These are phyloP conservation scores for Oncorhynchus clarkii DNA, from an alignment of 2,113 vertebrate genomes.

Conservation along the genomic window DNA sequence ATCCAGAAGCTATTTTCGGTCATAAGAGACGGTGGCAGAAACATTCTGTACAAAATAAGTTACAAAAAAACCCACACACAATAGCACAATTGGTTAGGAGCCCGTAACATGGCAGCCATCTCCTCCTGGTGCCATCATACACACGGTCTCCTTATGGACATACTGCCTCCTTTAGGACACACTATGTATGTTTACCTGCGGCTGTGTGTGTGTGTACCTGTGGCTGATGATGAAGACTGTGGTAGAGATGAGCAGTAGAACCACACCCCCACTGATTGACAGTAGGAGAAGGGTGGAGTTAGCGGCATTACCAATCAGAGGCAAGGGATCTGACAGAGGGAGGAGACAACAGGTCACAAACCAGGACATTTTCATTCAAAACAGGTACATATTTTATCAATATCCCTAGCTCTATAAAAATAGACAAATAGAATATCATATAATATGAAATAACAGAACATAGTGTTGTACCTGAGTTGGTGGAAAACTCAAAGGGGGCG, in stretches of 20 bases:
- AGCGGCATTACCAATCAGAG: constrained; percentile 92
- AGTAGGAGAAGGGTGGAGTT: constrained; percentile 93
- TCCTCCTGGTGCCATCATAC: too few relatives aligned
- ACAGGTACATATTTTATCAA: neutral
- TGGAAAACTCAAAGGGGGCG: constrained; percentile 89
- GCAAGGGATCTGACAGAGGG: constrained; percentile 83
- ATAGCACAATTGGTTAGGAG: too few relatives aligned
- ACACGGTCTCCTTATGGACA: too few relatives aligned
- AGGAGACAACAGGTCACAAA: constrained; percentile 15
- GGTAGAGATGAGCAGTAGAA: constrained; percentile 93
- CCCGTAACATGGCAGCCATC: too few relatives aligned
- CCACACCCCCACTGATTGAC: constrained; percentile 89
- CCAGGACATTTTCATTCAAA: neutral
- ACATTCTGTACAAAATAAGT: too few relatives aligned
- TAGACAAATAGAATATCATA: too few relatives aligned
- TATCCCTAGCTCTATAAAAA: too few relatives aligned
- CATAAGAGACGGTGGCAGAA: too few relatives aligned
- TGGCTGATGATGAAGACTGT: constrained; percentile 94
- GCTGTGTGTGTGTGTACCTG: constrained; percentile 74
- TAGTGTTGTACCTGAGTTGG: constrained; percentile 85
- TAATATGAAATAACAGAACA: neutral
- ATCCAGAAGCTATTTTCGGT: too few relatives aligned
- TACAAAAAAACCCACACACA: too few relatives aligned
- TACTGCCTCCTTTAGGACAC: too few relatives aligned
- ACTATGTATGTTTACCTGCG: neutral